These are phyloP conservation scores for Drosophila imparisetae DNA, from an alignment of 2,888 invertebrate species.

Conservation along the genomic window DNA sequence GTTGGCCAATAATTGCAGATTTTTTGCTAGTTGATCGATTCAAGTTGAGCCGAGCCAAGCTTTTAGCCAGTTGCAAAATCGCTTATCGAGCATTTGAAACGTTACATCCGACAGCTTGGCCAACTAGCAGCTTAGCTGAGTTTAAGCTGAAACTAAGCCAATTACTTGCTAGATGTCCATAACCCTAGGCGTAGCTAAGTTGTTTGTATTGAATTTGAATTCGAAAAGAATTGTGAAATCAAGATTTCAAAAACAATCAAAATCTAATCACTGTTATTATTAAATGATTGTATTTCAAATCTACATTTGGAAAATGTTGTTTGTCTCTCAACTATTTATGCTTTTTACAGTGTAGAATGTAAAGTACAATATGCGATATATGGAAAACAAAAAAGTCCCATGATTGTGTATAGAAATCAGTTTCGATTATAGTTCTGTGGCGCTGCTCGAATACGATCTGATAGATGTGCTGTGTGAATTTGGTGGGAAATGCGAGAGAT, in stretches of 20 bases:
- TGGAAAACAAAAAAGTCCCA: slow-evolving; percentile 23
- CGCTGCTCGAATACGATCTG: neutral
- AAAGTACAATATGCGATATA: neutral
- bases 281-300: neutral
- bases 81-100: slow-evolving; percentile 43
- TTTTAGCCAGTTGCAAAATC: slow-evolving; percentile 54
- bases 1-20: slow-evolving; percentile 69
- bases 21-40: slow-evolving; percentile 46
- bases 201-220: slow-evolving; percentile 3
- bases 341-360: neutral
- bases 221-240: neutral
- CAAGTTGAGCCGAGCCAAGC: slow-evolving; percentile 14
- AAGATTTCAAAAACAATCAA: neutral
- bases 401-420: slow-evolving; percentile 27
- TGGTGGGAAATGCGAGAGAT: slow-evolving; percentile 5
- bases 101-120: slow-evolving; percentile 15
- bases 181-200: slow-evolving; percentile 20
- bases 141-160: slow-evolving; percentile 4
- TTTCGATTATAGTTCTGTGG: slow-evolving; percentile 14
- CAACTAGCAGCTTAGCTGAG: slow-evolving; percentile 10
- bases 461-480: slow-evolving; percentile 11
- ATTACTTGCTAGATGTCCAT: slow-evolving; percentile 10
- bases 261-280: neutral
- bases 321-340: neutral
- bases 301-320: neutral